A percentile compares a stretch with the other conserved stretches of the same genome.
Conservation (phyloP, 2,797 vertebrate species). For the Orientallactaga sibirica region DNA sequence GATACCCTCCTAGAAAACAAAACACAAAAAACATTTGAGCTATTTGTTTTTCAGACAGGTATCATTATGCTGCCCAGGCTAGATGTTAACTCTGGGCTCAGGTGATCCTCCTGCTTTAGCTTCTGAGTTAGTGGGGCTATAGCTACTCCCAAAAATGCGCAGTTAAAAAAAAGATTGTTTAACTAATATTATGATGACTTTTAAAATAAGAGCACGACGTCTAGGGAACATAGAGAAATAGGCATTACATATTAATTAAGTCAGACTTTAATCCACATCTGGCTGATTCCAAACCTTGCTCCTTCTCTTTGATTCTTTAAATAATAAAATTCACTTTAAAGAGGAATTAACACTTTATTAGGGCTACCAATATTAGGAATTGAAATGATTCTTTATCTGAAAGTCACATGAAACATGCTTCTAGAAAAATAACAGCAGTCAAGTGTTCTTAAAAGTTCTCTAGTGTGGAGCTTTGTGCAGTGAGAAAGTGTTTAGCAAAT, state of each 20-base stretch:
- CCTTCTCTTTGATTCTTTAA: constrained; percentile 23
- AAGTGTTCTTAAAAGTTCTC: background rate
- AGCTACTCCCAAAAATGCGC: background rate
- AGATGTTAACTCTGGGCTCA: background rate
- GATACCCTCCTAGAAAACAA: background rate
- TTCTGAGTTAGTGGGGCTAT: background rate
- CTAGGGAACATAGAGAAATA: background rate
- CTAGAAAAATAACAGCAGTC: background rate
- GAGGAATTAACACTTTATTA: background rate
- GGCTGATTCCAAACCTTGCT: background rate
- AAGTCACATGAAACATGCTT: constrained; percentile 21
- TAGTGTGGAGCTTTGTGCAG: background rate
- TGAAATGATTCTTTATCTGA: constrained; percentile 33
- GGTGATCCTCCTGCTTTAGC: background rate
- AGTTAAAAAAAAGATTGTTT: constrained; percentile 3
- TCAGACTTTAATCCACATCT: constrained; percentile 7
- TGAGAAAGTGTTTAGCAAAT: constrained; percentile 24
- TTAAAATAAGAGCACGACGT: background rate
- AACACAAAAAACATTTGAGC: background rate
- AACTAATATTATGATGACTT: background rate
- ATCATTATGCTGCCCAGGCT: background rate
- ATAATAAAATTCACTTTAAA: constrained; percentile 13
- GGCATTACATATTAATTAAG: background rate
- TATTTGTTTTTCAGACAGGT: background rate
- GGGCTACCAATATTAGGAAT: background rate